Percentiles rank a stretch among this genome's conserved stretches.
These are phyloP conservation scores for Chlorops oryzae DNA, from an alignment of 1,140 invertebrate species.

Conservation along the genomic window DNA sequence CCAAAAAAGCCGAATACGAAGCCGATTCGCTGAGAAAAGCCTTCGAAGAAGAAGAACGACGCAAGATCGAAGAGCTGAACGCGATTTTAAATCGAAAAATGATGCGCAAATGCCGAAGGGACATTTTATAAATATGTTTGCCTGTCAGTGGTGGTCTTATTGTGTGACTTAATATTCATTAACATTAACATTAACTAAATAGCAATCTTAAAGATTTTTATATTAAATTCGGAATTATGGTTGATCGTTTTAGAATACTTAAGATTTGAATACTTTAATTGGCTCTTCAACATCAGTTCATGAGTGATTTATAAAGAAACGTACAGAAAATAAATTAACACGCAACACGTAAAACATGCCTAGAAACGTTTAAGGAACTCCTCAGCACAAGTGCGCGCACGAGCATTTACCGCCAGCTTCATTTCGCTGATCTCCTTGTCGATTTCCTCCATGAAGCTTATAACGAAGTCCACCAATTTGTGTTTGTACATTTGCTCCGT, in stretches of 20 bases:
- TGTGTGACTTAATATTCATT: too few species aligned
- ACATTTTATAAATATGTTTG: conserved; percentile 28
- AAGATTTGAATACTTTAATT: too few species aligned
- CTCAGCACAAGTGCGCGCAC: conserved; percentile 96
- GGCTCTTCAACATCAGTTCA: too few species aligned
- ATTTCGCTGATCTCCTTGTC: conserved; percentile 99
- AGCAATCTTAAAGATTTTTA: too few species aligned
- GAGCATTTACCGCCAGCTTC: conserved; percentile 96
- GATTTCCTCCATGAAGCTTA: conserved; percentile 99
- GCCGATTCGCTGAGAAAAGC: conserved; percentile 27
- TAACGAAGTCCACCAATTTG: conserved; percentile 98
- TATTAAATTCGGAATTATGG: not conserved
- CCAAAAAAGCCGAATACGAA: conserved; percentile 29
- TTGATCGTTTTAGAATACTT: too few species aligned
- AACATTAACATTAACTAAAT: too few species aligned
- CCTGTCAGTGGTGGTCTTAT: too few species aligned
- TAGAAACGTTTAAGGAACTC: conserved; percentile 90
- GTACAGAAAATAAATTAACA: too few species aligned
- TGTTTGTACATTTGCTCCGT: conserved; percentile 99
- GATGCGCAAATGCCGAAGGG: conserved; percentile 38
- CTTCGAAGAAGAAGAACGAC: conserved; percentile 34
- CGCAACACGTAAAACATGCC: too few species aligned
- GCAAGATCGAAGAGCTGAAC: conserved; percentile 28
- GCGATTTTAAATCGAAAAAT: conserved; percentile 32
- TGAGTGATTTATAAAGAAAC: too few species aligned